Base-by-base conservation (phyloP, 2,113 vertebrate genomes). In the Leucopsar rothschildi region DNA sequence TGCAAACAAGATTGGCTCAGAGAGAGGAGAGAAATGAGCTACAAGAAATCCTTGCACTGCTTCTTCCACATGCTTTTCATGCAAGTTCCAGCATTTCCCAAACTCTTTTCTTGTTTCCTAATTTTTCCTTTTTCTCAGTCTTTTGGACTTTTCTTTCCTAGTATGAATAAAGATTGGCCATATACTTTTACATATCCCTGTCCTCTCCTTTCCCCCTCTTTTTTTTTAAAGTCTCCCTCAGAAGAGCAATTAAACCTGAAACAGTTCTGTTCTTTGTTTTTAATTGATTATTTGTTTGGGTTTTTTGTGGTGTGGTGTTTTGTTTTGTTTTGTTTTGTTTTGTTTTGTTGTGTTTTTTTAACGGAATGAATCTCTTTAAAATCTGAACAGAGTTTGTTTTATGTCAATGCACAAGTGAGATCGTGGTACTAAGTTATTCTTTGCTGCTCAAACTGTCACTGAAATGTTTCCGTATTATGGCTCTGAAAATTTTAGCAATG, bases 131-230 rank as follows among this genome's bases (percentile, higher is more conserved):
- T 39, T n/a, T 9, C 8, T 47, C 2, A 2, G 1, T 35, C 3
- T 22, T 55, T 15, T 27, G 4, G 3, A 25, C 4, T 29, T 25
- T 63, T 15, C 24, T 65, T 59, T 47, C 9, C 11, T 18, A 11
- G 1, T 20, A 28, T 39, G 25, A 64, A 77, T 35, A 44, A 72
- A 61, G 19, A 7, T 2, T 45, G 6, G 2, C 4, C 10, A 72
- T 8, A 4, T 57, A 47, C 22, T 42, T 76, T 80, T 10, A 29
- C 7, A 7, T 45, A 40, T n/a, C 6, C 14, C 24, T 65, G 3
- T 23, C 12, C 4, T 23, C 22, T 12, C 10, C 6, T 20, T 5
- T 1, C 3, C 6, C 6, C 2, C 0, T 11, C 39, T 11, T 39
- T 0, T 14, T 25, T 52, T 61, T 47, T n/a, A 4, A 28, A 61